Evolutionary conservation across 1,140 invertebrate genomes (phyloP).

Genomic region (Polyergus mexicanus): DNA sequence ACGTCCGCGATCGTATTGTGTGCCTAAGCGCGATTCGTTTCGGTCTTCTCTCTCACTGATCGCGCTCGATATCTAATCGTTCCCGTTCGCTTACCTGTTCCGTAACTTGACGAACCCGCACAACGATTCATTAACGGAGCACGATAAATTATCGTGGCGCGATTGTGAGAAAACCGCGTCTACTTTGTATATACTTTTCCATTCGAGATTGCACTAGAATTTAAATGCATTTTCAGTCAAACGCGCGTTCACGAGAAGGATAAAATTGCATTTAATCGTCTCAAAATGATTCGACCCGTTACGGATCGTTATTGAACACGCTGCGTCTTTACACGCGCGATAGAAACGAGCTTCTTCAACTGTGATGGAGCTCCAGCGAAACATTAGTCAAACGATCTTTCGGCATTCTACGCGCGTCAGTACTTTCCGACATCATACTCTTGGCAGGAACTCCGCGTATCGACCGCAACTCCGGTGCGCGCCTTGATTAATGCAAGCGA

Average conservation of each 20-base stretch:
- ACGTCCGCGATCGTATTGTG: constrained; percentile 58
- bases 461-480: not conserved
- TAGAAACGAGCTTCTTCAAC: constrained; percentile 32
- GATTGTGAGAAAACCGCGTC: constrained; percentile 4
- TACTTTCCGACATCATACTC: constrained; percentile 44
- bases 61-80: constrained; percentile 50
- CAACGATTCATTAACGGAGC: constrained; percentile 41
- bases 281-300: not conserved
- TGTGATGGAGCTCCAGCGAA: constrained; percentile 19
- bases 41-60: constrained; percentile 16
- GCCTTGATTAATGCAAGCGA: constrained; percentile 70
- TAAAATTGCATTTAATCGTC: constrained; percentile 9
- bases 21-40: constrained; percentile 62
- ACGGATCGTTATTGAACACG: not conserved
- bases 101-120: constrained; percentile 15
- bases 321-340: constrained; percentile 22
- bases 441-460: constrained; percentile 39
- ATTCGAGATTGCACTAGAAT: not conserved
- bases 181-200: not conserved
- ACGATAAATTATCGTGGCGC: constrained; percentile 38
- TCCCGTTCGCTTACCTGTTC: constrained; percentile 37
- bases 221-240: not conserved
- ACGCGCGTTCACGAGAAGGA: not conserved
- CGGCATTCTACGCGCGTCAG: constrained; percentile 52
- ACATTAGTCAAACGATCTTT: constrained; percentile 59